A percentile compares a stretch with the other conserved stretches of the same genome.
These are phyloP conservation scores for Oligia strigilis DNA, from an alignment of 2,888 invertebrate species.

Conservation along the genomic window DNA sequence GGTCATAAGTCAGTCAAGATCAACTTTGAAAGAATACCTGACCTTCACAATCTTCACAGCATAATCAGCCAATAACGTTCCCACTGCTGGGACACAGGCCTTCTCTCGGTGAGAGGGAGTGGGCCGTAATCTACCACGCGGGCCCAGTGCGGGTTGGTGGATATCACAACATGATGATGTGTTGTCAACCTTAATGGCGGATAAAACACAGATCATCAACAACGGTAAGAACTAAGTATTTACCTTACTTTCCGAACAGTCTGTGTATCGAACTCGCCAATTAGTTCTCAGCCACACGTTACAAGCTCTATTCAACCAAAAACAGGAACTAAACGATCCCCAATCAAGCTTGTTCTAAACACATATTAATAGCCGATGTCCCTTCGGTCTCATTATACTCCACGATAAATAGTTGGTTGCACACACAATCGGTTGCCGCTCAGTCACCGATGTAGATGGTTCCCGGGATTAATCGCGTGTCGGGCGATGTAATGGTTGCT, in stretches of 20 bases:
- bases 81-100: no score
- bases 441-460: constrained; percentile 62
- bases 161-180: no score
- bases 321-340: constrained; percentile 41
- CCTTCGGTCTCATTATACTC: constrained; percentile 63
- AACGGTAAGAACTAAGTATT: neutral
- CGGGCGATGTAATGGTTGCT: constrained; percentile 56
- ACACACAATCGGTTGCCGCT: constrained; percentile 65
- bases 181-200: neutral
- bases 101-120: no score
- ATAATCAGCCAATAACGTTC: no score
- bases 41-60: no score
- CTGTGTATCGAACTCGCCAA: neutral
- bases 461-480: constrained; percentile 60
- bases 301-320: constrained; percentile 10
- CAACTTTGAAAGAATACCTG: neutral
- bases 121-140: no score
- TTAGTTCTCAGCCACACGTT: constrained; percentile 11
- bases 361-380: constrained; percentile 59
- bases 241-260: neutral
- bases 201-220: neutral
- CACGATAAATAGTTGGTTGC: constrained; percentile 74
- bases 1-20: neutral
- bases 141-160: no score
- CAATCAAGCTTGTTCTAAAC: constrained; percentile 53